Conservation (phyloP, 2,888 invertebrate species). For the Pristionchus mayeri region DNA sequence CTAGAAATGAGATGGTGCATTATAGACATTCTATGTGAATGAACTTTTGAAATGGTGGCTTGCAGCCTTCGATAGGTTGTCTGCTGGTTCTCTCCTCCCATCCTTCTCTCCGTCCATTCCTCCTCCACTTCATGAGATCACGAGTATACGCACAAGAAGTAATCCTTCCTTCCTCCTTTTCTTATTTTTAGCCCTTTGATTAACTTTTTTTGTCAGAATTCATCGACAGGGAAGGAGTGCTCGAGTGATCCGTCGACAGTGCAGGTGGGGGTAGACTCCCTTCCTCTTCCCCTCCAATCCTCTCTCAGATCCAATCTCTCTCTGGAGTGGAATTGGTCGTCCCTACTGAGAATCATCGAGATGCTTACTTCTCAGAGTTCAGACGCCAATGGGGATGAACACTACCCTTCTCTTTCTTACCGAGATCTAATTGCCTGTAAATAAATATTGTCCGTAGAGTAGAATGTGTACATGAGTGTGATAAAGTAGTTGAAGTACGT, state of each 20-base stretch:
- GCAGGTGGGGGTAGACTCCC: neutral
- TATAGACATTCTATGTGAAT: no score
- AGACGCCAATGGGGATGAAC: neutral
- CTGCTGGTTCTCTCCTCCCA: neutral
- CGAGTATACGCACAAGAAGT: slow-evolving; percentile 18
- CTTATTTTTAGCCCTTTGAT: neutral
- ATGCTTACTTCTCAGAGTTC: neutral
- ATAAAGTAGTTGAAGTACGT: slow-evolving; percentile 3
- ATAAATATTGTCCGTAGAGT: neutral
- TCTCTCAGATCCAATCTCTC: neutral
- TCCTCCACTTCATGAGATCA: slow-evolving; percentile 6
- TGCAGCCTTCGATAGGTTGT: slow-evolving; percentile 17
- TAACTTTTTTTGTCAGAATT: neutral
- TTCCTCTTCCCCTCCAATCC: neutral
- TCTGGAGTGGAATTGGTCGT: slow-evolving; percentile 4
- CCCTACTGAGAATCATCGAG: slow-evolving; percentile 17
- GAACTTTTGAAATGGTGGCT: no score
- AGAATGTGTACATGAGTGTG: neutral
- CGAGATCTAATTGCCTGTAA: neutral
- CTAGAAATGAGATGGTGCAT: no score
- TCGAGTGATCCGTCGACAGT: neutral
- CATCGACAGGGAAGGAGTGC: neutral
- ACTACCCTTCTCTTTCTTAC: neutral
- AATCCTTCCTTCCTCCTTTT: no score
- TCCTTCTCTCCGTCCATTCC: neutral